phyloP scores from a whole-genome alignment of 2,113 vertebrate genomes.

The Puma concolor region DNA sequence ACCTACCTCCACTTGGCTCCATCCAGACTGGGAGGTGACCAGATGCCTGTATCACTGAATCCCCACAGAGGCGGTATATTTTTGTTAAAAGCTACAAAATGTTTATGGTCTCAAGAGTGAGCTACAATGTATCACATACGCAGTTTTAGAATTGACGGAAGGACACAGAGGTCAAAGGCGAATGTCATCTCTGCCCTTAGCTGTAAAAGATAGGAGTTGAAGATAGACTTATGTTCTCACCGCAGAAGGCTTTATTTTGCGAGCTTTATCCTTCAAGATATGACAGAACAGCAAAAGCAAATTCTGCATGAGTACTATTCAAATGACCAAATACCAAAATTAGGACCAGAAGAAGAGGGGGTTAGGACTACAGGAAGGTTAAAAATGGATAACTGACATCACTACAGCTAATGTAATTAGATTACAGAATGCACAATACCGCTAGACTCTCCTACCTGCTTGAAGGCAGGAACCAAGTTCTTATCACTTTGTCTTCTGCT shows the following conservation, averaged over 20 bases:
- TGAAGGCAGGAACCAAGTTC: not conserved
- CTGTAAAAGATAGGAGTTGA: not conserved
- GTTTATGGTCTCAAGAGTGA: not conserved
- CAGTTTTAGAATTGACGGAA: not conserved
- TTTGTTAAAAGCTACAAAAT: not conserved
- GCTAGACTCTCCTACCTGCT: not conserved
- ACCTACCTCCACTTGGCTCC: not conserved
- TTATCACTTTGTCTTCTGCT: not conserved
- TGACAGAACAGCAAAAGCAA: not conserved
- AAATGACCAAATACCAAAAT: slow-evolving; percentile 13
- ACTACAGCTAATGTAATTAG: not conserved
- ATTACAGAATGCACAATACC: not conserved
- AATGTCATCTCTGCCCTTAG: not conserved
- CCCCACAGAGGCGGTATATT: not conserved
- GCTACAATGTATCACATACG: no score
- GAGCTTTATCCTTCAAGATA: not conserved
- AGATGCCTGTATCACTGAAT: not conserved
- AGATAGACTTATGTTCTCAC: not conserved
- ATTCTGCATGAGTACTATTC: not conserved
- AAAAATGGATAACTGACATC: not conserved
- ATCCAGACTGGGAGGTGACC: not conserved
- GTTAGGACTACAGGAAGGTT: not conserved
- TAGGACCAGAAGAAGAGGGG: not conserved
- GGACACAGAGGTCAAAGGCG: not conserved
- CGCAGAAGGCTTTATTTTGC: not conserved